phyloP scores from a whole-genome alignment of 2,113 vertebrate genomes.

The Mirounga angustirostris region DNA sequence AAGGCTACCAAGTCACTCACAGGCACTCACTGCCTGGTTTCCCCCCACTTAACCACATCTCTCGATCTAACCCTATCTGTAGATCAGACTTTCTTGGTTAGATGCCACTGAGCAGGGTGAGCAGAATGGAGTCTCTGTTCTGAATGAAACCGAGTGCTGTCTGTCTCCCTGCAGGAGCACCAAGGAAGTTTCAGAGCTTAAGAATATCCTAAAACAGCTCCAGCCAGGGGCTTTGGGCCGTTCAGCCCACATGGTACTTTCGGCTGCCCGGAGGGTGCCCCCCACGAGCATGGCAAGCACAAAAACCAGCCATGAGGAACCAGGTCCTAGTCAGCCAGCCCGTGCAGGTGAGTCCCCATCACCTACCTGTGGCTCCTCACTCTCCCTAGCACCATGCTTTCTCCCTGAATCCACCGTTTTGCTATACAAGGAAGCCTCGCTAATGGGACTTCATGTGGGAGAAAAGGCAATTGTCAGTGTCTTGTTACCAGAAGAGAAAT shows the following conservation, averaged over 20 bases:
- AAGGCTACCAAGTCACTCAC: neutral
- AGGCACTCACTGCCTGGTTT: neutral
- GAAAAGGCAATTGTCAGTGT: neutral
- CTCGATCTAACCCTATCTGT: neutral
- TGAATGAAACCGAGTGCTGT: neutral
- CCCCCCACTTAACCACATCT: neutral
- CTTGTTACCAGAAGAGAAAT: slow-evolving; percentile 18
- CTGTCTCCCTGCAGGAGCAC: slow-evolving; percentile 72
- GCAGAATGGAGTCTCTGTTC: neutral
- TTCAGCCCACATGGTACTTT: slow-evolving; percentile 86
- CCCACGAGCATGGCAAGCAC: neutral
- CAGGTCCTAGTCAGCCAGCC: neutral
- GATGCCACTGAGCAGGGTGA: neutral
- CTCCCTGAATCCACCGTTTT: neutral
- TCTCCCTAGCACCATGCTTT: neutral
- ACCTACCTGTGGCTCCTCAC: neutral
- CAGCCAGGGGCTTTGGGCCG: slow-evolving; percentile 80
- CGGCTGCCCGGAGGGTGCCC: slow-evolving; percentile 51
- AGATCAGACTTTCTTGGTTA: slow-evolving; percentile 17
- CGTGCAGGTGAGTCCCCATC: neutral
- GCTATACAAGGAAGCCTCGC: neutral
- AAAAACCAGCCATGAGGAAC: neutral
- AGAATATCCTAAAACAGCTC: slow-evolving; percentile 66
- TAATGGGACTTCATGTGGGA: neutral
- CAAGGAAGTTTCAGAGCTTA: slow-evolving; percentile 72